Evolutionary conservation across 2,888 invertebrate genomes (phyloP).

Genomic region (Drosophila engyochracea): DNA sequence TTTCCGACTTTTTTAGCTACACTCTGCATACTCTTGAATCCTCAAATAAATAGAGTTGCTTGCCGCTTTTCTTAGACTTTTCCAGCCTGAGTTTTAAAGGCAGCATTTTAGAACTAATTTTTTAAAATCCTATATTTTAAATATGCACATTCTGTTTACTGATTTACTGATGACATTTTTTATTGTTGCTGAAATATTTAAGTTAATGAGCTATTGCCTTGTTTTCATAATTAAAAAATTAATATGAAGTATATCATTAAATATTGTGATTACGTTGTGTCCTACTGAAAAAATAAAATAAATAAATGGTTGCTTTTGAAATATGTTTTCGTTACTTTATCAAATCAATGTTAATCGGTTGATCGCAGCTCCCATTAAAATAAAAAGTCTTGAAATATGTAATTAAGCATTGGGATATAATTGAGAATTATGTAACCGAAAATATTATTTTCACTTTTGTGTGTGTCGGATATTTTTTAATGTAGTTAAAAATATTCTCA

Average conservation of each 20-base stretch:
- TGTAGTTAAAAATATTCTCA: too few species aligned
- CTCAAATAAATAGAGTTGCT: background rate
- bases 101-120: background rate
- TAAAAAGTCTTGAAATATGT: background rate
- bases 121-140: background rate
- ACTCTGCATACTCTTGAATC: background rate
- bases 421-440: background rate
- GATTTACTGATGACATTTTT: background rate
- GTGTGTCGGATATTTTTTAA: background rate
- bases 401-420: background rate
- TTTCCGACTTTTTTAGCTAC: constrained; percentile 6
- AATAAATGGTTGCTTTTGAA: background rate
- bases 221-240: background rate
- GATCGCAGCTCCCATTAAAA: background rate
- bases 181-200: background rate
- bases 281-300: background rate
- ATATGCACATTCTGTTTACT: background rate
- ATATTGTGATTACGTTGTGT: background rate
- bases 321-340: background rate
- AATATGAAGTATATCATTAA: too few species aligned
- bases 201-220: background rate
- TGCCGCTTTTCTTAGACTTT: background rate
- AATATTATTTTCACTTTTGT: background rate
- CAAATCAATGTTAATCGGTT: background rate
- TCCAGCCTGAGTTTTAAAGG: background rate